Evolutionary conservation across 1,140 invertebrate species (phyloP).

Genomic region (Helicoverpa armigera): DNA sequence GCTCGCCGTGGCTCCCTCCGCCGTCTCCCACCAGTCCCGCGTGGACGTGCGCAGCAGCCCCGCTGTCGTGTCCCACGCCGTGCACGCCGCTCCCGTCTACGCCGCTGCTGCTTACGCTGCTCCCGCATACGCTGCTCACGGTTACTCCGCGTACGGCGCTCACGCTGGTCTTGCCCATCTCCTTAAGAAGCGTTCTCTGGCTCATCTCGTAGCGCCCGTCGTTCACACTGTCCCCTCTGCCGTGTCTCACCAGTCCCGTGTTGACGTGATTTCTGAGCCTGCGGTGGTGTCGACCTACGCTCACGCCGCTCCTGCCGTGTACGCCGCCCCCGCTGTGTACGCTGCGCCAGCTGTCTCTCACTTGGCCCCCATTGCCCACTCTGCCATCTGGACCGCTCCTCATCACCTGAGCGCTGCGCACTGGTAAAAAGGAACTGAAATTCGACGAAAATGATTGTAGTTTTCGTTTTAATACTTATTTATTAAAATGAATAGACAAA

Average conservation of each 20-base stretch:
- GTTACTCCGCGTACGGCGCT: constrained; percentile 42
- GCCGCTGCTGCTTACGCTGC: constrained; percentile 41
- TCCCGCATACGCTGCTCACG: constrained; percentile 15
- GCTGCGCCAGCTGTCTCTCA: constrained; percentile 68
- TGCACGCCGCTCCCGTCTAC: constrained; percentile 55
- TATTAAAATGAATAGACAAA: constrained; percentile 73
- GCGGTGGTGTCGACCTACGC: constrained; percentile 63
- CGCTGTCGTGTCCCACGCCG: constrained; percentile 61
- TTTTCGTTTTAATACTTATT: constrained; percentile 67
- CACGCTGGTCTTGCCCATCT: constrained; percentile 52
- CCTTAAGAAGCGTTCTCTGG: constrained; percentile 51
- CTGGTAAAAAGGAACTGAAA: constrained; percentile 63
- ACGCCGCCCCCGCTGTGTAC: constrained; percentile 56
- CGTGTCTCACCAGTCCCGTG: constrained; percentile 68
- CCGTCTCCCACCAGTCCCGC: constrained; percentile 82
- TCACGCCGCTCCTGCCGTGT: constrained; percentile 69
- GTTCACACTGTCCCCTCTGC: constrained; percentile 58
- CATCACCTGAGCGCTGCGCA: constrained; percentile 55
- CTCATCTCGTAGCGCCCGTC: constrained; percentile 48
- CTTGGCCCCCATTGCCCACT: constrained; percentile 63
- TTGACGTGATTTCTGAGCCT: constrained; percentile 65
- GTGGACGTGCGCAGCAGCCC: constrained; percentile 71
- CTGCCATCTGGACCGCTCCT: constrained; percentile 59
- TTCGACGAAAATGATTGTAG: constrained; percentile 66
- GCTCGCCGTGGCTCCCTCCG: constrained; percentile 57